These are phyloP conservation scores for Lepus timidus DNA, from an alignment of 2,113 vertebrate species.

Conservation along the genomic window DNA sequence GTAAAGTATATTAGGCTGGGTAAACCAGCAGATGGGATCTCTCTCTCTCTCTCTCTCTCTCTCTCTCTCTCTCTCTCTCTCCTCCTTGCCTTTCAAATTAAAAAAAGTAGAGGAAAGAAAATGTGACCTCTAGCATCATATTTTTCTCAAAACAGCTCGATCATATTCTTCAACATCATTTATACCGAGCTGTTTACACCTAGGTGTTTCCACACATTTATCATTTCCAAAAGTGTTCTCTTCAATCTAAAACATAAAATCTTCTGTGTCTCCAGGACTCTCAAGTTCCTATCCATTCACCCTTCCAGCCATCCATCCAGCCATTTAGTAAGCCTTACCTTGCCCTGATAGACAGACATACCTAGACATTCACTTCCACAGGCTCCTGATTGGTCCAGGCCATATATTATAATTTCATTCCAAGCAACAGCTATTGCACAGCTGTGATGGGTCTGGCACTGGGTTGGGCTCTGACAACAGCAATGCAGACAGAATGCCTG, in stretches of 20 bases:
- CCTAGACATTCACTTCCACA: background rate
- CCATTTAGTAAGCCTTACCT: background rate
- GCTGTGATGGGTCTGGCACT: background rate
- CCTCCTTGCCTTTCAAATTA: too few species aligned
- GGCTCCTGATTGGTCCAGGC: background rate
- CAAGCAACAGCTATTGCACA: background rate
- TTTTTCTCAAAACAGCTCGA: background rate
- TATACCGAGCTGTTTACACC: background rate
- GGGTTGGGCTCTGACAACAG: background rate
- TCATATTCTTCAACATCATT: background rate
- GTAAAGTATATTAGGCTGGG: too few species aligned
- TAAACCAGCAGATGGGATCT: too few species aligned
- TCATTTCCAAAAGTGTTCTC: background rate
- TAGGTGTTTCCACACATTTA: background rate
- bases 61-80: too few species aligned
- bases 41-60: too few species aligned
- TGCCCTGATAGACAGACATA: background rate
- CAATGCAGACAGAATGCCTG: background rate
- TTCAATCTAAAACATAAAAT: constrained; percentile 13
- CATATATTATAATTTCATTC: background rate
- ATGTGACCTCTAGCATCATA: background rate
- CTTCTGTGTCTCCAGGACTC: background rate
- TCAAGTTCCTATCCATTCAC: background rate
- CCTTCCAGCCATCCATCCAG: background rate
- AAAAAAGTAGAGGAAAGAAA: background rate